Conservation (phyloP, 2,113 vertebrate genomes). For the Lagenorhynchus albirostris region DNA sequence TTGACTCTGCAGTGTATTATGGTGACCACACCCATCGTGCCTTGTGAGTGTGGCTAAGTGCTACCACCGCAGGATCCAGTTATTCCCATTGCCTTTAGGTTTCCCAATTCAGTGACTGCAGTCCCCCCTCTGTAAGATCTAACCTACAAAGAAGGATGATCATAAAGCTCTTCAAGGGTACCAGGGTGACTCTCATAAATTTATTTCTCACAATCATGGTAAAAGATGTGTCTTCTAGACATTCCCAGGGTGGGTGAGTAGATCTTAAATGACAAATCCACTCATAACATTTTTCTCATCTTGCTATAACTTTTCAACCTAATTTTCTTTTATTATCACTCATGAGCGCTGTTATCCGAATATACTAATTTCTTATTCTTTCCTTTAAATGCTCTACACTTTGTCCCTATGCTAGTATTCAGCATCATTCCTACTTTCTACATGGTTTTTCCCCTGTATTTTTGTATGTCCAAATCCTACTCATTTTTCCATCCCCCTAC, state of each 20-base stretch:
- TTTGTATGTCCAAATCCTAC: not conserved
- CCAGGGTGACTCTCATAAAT: not conserved
- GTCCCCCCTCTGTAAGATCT: not conserved
- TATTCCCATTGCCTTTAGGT: not conserved
- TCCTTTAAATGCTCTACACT: not conserved
- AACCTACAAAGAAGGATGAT: not conserved
- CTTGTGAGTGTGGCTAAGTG: not conserved
- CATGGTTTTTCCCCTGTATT: not conserved
- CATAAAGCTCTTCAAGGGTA: not conserved
- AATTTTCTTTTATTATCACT: not conserved
- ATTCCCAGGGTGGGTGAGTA: not conserved
- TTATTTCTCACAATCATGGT: not conserved
- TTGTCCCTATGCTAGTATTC: not conserved
- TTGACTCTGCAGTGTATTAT: not conserved
- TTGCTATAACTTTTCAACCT: not conserved
- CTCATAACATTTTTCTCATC: not conserved
- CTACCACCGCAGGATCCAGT: not conserved
- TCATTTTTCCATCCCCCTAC: not conserved
- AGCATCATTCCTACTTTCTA: not conserved
- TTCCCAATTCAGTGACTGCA: not conserved
- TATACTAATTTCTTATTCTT: not conserved
- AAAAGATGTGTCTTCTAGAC: not conserved
- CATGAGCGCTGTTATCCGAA: not conserved
- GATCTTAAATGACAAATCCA: not conserved
- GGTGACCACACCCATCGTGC: not conserved